phyloP scores from a whole-genome alignment of 1,140 invertebrate genomes.

The Paracyclopina nana region DNA sequence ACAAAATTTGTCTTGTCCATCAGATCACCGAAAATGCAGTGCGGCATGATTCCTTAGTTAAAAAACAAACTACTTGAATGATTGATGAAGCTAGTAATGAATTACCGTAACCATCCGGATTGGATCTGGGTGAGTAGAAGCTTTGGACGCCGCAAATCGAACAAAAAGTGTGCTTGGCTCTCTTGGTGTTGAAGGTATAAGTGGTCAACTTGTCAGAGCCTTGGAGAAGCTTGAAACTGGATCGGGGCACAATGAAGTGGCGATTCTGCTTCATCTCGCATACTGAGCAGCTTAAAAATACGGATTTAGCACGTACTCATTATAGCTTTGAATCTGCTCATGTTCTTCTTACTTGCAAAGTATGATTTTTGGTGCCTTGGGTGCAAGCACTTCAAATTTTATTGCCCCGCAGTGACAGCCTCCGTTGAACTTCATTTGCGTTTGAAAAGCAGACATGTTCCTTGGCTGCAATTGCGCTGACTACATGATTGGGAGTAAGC shows the following conservation, averaged over 20 bases:
- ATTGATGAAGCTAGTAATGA: not conserved
- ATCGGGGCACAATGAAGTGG: conserved; percentile 30
- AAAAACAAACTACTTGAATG: not conserved
- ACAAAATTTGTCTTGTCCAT: not conserved
- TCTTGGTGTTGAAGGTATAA: conserved; percentile 34
- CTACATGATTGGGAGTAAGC: too few relatives aligned
- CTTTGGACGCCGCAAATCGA: conserved; percentile 33
- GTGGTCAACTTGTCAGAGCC: conserved; percentile 30
- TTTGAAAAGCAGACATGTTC: too few relatives aligned
- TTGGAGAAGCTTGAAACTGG: conserved; percentile 28
- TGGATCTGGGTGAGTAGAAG: conserved; percentile 34
- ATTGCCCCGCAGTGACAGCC: conserved; percentile 34
- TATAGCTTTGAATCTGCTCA: not conserved
- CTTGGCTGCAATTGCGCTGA: too few relatives aligned
- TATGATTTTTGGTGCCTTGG: conserved; percentile 25
- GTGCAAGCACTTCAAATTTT: conserved; percentile 28
- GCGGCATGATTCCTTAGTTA: not conserved
- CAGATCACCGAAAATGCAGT: not conserved
- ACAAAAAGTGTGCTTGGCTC: conserved; percentile 34
- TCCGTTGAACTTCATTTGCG: conserved; percentile 25
- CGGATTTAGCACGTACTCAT: not conserved
- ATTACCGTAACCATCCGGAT: conserved; percentile 27
- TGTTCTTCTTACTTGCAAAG: conserved; percentile 29
- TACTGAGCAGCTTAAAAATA: conserved; percentile 29
- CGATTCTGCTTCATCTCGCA: conserved; percentile 33